These are phyloP conservation scores for Cyrtorhinus lividipennis DNA, from an alignment of 1,140 invertebrate species.

Conservation along the genomic window DNA sequence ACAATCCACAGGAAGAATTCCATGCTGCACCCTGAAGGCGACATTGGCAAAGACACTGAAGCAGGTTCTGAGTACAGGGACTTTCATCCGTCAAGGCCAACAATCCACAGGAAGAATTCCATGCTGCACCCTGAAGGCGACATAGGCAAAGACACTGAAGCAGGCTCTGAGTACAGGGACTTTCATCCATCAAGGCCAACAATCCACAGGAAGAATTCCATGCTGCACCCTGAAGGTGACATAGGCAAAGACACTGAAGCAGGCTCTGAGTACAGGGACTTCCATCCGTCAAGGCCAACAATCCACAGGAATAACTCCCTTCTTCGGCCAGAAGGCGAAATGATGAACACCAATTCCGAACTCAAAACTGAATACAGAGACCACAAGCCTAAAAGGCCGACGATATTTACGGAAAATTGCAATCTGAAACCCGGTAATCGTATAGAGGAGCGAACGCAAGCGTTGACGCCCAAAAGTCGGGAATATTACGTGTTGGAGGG, in stretches of 20 bases:
- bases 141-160: constrained; percentile 12
- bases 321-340: constrained; percentile 20
- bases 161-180: constrained; percentile 18
- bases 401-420: neutral
- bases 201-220: constrained; percentile 14
- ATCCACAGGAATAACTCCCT: constrained; percentile 16
- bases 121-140: constrained; percentile 22
- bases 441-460: neutral
- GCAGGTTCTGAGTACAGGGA: constrained; percentile 19
- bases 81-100: constrained; percentile 19
- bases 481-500: constrained; percentile 12
- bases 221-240: constrained; percentile 21
- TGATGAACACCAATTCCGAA: constrained; percentile 20
- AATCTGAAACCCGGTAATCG: constrained; percentile 5
- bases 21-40: constrained; percentile 2
- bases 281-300: constrained; percentile 16
- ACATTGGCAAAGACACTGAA: constrained; percentile 19
- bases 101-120: constrained; percentile 11
- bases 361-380: constrained; percentile 17
- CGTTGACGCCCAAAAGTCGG: constrained; percentile 3
- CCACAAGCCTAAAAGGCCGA: constrained; percentile 13
- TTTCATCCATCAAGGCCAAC: constrained; percentile 18
- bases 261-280: constrained; percentile 17
- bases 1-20: constrained; percentile 10
- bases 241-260: constrained; percentile 8